Conservation (phyloP, 1,140 invertebrate species). For the Oryzaephilus surinamensis region DNA sequence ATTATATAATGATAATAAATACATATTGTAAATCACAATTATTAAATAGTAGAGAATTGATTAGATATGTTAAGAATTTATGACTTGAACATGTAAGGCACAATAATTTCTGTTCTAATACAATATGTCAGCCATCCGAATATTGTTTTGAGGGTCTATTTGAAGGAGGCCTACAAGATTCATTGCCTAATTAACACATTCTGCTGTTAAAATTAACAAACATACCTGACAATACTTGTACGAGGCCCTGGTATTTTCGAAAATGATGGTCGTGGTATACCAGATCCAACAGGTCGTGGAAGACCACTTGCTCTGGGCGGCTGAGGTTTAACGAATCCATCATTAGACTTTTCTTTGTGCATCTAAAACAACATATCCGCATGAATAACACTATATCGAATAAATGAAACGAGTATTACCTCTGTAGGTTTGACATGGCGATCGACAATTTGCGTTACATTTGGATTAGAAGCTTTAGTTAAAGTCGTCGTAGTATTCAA, state of each 20-base stretch:
- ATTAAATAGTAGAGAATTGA: no score
- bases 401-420: not conserved
- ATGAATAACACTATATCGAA: not conserved
- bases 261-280: slow-evolving; percentile 16
- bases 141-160: no score
- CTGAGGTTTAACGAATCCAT: slow-evolving; percentile 10
- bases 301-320: slow-evolving; percentile 9
- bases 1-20: no score
- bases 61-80: no score
- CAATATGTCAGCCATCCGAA: no score
- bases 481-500: slow-evolving; percentile 1
- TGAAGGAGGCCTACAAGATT: no score
- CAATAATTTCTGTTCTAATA: no score
- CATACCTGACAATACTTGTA: no score
- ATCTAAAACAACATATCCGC: slow-evolving; percentile 1
- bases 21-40: no score
- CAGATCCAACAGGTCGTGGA: slow-evolving; percentile 10
- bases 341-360: not conserved
- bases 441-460: slow-evolving; percentile 1
- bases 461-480: not conserved
- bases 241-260: slow-evolving; percentile 19
- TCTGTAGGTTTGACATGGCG: no score
- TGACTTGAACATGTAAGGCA: no score
- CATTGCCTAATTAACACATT: no score
- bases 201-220: slow-evolving; percentile 35